Conservation (phyloP, 2,113 vertebrate genomes). For the Neomonachus schauinslandi region DNA sequence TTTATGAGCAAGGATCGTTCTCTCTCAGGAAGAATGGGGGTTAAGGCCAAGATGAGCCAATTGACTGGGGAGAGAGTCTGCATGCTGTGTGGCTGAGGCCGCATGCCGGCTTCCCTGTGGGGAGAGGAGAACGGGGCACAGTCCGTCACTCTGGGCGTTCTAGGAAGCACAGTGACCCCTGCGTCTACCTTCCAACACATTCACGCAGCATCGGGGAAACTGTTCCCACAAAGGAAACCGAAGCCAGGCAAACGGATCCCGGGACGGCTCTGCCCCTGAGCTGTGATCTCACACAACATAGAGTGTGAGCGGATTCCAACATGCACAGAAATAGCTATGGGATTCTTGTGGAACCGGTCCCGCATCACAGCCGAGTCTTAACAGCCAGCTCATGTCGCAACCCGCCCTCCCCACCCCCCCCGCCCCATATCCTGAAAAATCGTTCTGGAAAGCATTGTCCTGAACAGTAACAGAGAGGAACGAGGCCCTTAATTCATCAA, state of each 20-base stretch:
- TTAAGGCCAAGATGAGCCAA: neutral
- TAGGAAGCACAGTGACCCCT: neutral
- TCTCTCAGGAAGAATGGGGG: rapidly evolving
- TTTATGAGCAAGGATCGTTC: neutral
- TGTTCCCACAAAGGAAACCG: too few relatives aligned
- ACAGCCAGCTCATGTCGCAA: rapidly evolving
- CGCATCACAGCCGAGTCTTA: neutral
- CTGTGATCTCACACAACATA: neutral
- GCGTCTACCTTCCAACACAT: rapidly evolving
- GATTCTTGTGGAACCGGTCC: rapidly evolving
- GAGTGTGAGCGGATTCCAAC: rapidly evolving
- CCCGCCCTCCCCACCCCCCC: too few relatives aligned
- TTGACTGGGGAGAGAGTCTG: neutral
- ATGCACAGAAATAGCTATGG: rapidly evolving
- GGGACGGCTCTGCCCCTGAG: rapidly evolving
- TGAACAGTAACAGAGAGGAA: neutral
- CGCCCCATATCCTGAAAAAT: neutral
- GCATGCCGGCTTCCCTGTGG: rapidly evolving
- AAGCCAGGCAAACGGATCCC: rapidly evolving
- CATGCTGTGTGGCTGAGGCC: rapidly evolving
- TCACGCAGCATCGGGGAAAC: neutral
- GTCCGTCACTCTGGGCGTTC: too few relatives aligned
- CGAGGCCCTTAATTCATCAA: neutral
- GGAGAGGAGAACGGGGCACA: rapidly evolving
- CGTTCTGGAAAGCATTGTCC: neutral